Evolutionary conservation across 2,113 vertebrate genomes (phyloP), one percentile per base, ranked within the genome.

Genomic region (Nycticryphes semicollaris): DNA sequence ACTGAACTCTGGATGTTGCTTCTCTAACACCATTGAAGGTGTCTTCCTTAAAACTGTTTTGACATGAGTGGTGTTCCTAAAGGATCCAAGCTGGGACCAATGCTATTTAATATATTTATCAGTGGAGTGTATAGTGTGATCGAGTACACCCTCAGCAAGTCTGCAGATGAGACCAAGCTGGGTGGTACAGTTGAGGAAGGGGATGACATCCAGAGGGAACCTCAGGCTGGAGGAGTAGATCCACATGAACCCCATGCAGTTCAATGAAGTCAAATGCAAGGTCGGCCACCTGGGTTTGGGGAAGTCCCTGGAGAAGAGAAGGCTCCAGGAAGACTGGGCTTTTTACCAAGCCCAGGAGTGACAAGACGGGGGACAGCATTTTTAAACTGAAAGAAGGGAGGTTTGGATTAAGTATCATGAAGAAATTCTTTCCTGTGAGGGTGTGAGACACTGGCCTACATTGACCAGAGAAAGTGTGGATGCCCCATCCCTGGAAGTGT

Each of bases 261-360:
- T 66, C 3, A 9, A 4, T 28, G 48, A 35, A 19, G 53, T 33
- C 43, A 81, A 76, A 30, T 45, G 47, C 41, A 67, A 57, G 63
- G 57, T 79, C 35, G 39, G 83, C n/a, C 31, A 53, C 47, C n/a
- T 80, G 16, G 25, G 9, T 41, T 4, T 4, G 3, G 56, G 72
- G 43, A 51, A 72, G 35, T 33, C 24, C 16, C 53, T 73, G 53
- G 22, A 51, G 69, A 78, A 86, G 62, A 67, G 43, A 39, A 2
- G 1, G n/a, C 37, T 76, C 67, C 0, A 0, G 33, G 28, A 14
- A 78, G 66, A n/a, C 22, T 17, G 22, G 43, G 8, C 12, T 80
- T 72, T 59, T 37, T 62, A 33, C 12, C 35, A 33, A 41, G 62
- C 41, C 51, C 41, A 39, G 14, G 35, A 50, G 63, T 25, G 54